Percentiles rank a stretch among this genome's conserved stretches.
Evolutionary conservation across 2,113 vertebrate genomes (phyloP).

Genomic region (Eurystomus gularis): DNA sequence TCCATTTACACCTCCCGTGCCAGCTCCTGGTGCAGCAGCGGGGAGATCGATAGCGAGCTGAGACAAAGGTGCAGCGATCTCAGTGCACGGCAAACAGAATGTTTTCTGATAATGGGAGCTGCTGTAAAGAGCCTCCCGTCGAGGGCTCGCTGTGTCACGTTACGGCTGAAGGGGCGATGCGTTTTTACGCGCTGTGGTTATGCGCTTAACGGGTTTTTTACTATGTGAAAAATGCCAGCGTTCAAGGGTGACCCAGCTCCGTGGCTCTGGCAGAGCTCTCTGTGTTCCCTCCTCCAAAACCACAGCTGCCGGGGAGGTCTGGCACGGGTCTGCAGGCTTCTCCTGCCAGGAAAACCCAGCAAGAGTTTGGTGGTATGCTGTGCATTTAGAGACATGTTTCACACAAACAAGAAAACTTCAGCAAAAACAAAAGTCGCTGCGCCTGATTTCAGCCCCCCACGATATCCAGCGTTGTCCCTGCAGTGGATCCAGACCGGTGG

Average conservation of each 20-base stretch:
- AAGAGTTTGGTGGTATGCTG: not conserved
- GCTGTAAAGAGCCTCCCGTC: not conserved
- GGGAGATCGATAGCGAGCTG: not conserved
- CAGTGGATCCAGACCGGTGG: not conserved
- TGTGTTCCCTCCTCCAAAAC: not conserved
- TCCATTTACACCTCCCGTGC: not conserved
- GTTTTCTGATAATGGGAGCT: not conserved
- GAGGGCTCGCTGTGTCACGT: not conserved
- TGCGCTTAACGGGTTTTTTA: not conserved
- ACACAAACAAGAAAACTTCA: not conserved
- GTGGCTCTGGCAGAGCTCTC: not conserved
- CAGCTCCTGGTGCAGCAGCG: not conserved
- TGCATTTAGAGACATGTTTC: not conserved
- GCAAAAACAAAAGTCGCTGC: not conserved
- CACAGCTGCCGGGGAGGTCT: conserved; percentile 53
- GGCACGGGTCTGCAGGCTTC: not conserved
- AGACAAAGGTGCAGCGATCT: not conserved
- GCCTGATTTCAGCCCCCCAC: not conserved
- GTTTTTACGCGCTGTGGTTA: not conserved
- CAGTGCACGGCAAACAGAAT: not conserved
- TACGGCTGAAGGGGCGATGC: not conserved
- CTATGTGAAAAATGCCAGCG: not conserved
- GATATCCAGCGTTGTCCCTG: not conserved
- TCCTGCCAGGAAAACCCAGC: conserved; percentile 11
- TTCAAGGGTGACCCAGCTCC: not conserved